Base-by-base conservation (phyloP, 1,140 invertebrate genomes). In the Ips typographus region DNA sequence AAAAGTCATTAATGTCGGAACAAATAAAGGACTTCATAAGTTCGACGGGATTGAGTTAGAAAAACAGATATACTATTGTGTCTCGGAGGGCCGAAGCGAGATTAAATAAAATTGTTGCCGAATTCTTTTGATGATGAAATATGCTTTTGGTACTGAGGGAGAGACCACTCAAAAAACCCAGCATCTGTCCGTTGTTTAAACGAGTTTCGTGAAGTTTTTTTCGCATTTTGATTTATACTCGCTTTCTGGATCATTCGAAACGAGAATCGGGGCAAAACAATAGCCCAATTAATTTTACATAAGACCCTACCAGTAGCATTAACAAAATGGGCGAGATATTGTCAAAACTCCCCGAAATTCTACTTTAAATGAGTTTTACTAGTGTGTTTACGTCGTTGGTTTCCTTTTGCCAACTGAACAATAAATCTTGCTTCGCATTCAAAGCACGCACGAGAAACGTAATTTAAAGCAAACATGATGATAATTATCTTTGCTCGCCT, bases 1-100 rank as follows among this genome's bases (percentile, higher is more conserved):
- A 65, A 65, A 65, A 65, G 62, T 65, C 62, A 65, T 65, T 65
- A 65, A 65, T 65, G 62, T 65, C 62, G 40, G 51, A 65, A 65
- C 62, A 65, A 65, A 65, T 65, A 65, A 65, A 65, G 40, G 62
- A 65, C 49, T 65, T 55, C 62, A 65, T 65, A 65, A 53, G 62
- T 65, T 65, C 55, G 39, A 8, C 44, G 39, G 62, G 62, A 65
- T 65, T 65, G 62, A 65, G 62, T 65, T 65, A 56, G 62, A 65
- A 65, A 65, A 65, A 65, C 62, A 65, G 62, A 65, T 53, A 65
- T 63, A 55, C 51, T 53, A 53, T 65, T 55, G 52, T 65, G 62
- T 65, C 38, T 56, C 62, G 36, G 22, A 22, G 40, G 37, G 4
- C 5, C 44, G n/a, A 37, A 53, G 8, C 37, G 2, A 55, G 49